Evolutionary conservation across 2,888 invertebrate genomes (phyloP), one percentile per base, ranked within the genome.

Genomic region (Selenia dentaria): DNA sequence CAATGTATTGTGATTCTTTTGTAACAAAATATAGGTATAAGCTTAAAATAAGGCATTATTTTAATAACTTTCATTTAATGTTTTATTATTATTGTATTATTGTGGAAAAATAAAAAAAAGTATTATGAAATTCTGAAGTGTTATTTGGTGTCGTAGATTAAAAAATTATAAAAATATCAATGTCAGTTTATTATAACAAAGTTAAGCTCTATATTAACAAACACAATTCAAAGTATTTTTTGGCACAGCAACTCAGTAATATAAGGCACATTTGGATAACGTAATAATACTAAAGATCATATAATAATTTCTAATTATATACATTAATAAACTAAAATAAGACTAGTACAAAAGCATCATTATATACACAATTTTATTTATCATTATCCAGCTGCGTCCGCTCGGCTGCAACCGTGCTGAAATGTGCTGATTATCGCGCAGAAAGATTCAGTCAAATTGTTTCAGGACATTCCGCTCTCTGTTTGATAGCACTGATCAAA

Each of bases 1-100:
- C 63, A 72, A 61, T 59, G 34, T 58, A 76, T 64, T 82, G 83
- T 85, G 82, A 83, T 85, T 82, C 85, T 84, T 79, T 80, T 75
- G 69, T 77, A 80, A 80, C 77, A 80, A 81, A 75, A 63, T 64
- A 48, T 48, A 73, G 63, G 24, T 40, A 38, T 83, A 83, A 80
- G 75, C 16, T 82, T 79, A 67, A 6, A 9, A 12, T 82, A 79
- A 80, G 76, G 50, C 61, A 79, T 77, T 81, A 82, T 77, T 82
- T 81, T 80, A 81, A 75, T 80, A 77, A 59, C 54, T 62, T 78
- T 80, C 68, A 70, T 78, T 79, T 81, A 78, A 79, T 72, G 78
- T 80, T 80, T 73, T 78, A 79, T 77, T 70, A 77, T 67, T 77
- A 81, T 76, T 70, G 67, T 71, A 69, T 66, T 70, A 62, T 62